Percentiles rank a stretch among this genome's conserved stretches.
Conservation (phyloP, 2,888 invertebrate species). For the Andrena haemorrhoa region DNA sequence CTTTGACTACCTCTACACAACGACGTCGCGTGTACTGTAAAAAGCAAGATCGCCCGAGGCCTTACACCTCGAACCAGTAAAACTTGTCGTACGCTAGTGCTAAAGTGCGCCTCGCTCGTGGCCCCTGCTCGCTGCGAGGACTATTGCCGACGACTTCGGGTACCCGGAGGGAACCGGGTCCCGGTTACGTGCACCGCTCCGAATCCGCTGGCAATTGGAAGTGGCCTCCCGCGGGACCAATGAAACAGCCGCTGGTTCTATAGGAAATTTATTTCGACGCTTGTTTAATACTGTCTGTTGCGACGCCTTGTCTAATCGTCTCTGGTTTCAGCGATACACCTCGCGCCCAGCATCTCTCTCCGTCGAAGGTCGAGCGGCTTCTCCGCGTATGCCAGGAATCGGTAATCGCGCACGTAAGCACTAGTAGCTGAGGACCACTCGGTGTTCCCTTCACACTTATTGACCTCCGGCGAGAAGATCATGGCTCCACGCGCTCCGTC, state of each 20-base stretch:
- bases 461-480: background rate
- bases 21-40: conserved; percentile 76
- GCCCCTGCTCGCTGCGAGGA: conserved; percentile 55
- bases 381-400: conserved; percentile 11
- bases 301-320: conserved; percentile 21
- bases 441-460: conserved; percentile 4
- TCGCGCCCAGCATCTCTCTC: conserved; percentile 28
- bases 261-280: conserved; percentile 44
- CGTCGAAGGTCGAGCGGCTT: conserved; percentile 39
- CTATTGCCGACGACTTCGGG: conserved; percentile 12
- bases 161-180: background rate
- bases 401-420: conserved; percentile 31
- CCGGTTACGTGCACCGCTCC: background rate
- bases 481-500: background rate
- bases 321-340: conserved; percentile 41
- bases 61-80: conserved; percentile 84
- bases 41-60: conserved; percentile 81
- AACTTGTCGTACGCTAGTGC: conserved; percentile 82
- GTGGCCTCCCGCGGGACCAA: background rate
- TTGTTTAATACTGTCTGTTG: background rate
- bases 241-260: conserved; percentile 1
- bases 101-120: conserved; percentile 69
- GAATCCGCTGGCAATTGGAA: no score
- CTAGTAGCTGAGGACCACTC: background rate
- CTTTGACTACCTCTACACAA: conserved; percentile 73